phyloP scores from a whole-genome alignment of 2,888 invertebrate species.

The Parapristionchus giblindavisi region DNA sequence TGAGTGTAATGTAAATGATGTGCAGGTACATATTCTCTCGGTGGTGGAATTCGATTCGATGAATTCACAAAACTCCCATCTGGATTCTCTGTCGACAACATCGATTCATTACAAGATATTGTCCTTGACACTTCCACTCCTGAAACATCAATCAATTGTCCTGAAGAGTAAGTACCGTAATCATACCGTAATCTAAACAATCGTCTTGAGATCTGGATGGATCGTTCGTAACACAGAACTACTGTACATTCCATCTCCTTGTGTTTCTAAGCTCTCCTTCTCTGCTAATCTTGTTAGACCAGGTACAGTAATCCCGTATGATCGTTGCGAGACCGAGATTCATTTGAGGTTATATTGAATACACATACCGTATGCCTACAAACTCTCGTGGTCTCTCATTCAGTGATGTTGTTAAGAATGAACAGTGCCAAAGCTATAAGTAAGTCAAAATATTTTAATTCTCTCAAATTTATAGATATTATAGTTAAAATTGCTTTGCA shows the following conservation, averaged over 20 bases:
- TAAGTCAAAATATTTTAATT: constrained; percentile 1
- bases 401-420: constrained; percentile 64
- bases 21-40: constrained; percentile 74
- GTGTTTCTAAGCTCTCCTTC: constrained; percentile 74
- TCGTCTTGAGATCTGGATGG: constrained; percentile 72
- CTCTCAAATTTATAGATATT: neutral
- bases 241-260: constrained; percentile 73
- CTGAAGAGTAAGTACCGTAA: constrained; percentile 45
- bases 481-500: neutral
- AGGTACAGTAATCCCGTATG: constrained; percentile 53
- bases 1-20: neutral
- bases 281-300: constrained; percentile 74
- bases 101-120: constrained; percentile 47
- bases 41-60: constrained; percentile 75
- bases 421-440: constrained; percentile 66
- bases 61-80: constrained; percentile 74
- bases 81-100: constrained; percentile 61
- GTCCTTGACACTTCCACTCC: neutral
- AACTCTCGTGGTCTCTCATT: constrained; percentile 66
- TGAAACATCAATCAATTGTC: constrained; percentile 35
- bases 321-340: neutral
- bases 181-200: neutral
- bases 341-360: constrained; percentile 28
- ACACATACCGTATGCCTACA: constrained; percentile 39
- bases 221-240: constrained; percentile 72